Base-by-base conservation (phyloP, 2,888 invertebrate species). In the Druceiella hillmani region DNA sequence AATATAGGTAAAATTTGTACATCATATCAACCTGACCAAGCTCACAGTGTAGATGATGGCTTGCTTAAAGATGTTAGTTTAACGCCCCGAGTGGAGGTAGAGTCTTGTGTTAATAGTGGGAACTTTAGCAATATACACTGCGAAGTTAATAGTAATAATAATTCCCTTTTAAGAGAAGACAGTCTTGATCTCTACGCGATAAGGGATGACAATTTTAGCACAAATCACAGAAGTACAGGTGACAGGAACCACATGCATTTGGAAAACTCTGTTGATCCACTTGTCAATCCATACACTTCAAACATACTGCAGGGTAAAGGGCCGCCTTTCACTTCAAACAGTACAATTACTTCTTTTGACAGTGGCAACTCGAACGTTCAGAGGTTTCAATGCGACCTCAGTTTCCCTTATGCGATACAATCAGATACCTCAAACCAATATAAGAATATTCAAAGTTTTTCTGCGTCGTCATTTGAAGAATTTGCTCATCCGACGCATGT, bases 111-210 rank as follows among this genome's bases (percentile, higher is more conserved):
- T 12, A 78, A 77, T 55, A 63, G 75, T 40, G 78, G 79, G 15
- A 79, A 75, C 56, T 84, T 81, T 54, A 79, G 77, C 47, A 81
- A 79, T 57, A 67, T 83, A 33, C 83, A 83, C 55, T 82, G 81
- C 57, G 77, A 81, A 49, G 67, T 75, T 41, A 74, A 56, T 46
- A 59, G 50, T 44, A 28, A 54, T 22, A 34, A 22, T 11, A 40
- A 65, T 43, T 51, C 68, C 30, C 69, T 66, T 6, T 62, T 67
- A 1, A 58, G 76, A 34, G 76, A 74, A 50, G 76, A 78, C 50
- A 76, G 77, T 25, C 56, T 78, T 26, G 78, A 78, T 53, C 61
- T 78, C 33, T 78, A 78, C 50, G 66, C 76, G 3, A 76, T 78
- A 50, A 61, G 76, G 33, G 78, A 78, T 49, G 77, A 77, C 47